Evolutionary conservation across 1,140 invertebrate species (phyloP).

Genomic region (Batillaria attramentaria): DNA sequence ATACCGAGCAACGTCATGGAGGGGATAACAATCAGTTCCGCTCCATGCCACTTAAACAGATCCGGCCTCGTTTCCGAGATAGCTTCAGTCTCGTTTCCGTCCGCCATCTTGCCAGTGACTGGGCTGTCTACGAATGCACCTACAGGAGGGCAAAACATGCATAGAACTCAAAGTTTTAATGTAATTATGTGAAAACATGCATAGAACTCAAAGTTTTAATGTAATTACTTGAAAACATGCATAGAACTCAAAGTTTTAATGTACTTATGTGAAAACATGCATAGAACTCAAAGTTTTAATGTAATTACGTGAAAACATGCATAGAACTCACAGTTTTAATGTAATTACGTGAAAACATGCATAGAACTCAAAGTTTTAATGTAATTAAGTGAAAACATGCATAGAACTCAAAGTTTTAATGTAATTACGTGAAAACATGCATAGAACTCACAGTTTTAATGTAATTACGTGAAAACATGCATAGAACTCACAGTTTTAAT

Average conservation of each 20-base stretch:
- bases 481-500: too few relatives aligned
- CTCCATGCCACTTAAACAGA: slow-evolving; percentile 43
- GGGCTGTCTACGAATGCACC: neutral
- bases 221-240: neutral
- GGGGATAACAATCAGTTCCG: slow-evolving; percentile 41
- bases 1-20: slow-evolving; percentile 39
- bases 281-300: neutral
- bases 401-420: too few relatives aligned
- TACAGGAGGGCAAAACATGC: neutral
- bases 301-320: too few relatives aligned
- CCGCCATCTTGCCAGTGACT: slow-evolving; percentile 1
- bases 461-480: too few relatives aligned
- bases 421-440: too few relatives aligned
- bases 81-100: neutral
- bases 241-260: neutral
- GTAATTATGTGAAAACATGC: neutral
- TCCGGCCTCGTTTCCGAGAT: slow-evolving; percentile 17
- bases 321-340: too few relatives aligned
- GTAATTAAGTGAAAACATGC: too few relatives aligned
- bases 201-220: neutral
- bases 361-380: too few relatives aligned
- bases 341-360: too few relatives aligned
- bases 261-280: neutral
- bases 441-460: too few relatives aligned
- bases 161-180: neutral